Evolutionary conservation across 2,888 invertebrate species (phyloP), one percentile per base, ranked within the genome.

Genomic region (Piscicola geometra): DNA sequence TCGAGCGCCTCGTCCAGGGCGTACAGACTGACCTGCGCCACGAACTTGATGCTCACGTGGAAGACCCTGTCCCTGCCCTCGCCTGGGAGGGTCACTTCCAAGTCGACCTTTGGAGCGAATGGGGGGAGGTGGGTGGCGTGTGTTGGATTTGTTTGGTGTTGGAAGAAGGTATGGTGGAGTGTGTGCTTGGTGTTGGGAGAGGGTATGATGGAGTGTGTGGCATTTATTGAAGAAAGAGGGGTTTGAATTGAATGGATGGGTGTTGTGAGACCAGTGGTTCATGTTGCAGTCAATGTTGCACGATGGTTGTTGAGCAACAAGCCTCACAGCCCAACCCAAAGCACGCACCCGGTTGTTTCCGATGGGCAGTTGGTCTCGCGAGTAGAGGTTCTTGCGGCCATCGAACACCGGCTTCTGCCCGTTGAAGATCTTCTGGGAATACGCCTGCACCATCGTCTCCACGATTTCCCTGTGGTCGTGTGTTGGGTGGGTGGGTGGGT

Each of bases 11-110:
- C 98, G 87, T 99, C 98, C 80, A 99, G 88, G 79, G 94, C 94
- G 87, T 93, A 96, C 75, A 99, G 88, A 81, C 94, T 96, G 68
- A 95, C 94, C 88, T 98, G 96, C 74, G 95, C 94, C 81, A 96
- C 90, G 96, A 96, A 99, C 87, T 98, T 97, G 81, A 99, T 95
- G 77, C 93, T 92, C 75, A 99, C 98, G 82, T 96, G 90, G 86
- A 99, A 99, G 75, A 98, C 92, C 84, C 98, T 89, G 86, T 99
- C 98, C 85, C 97, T 95, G 75, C 98, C 98, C 88, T 99, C 99
- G 32, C 99, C 99, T 5, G 99, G 99, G 83, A 99, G 88, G 80
- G 96, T 98, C 52, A 99, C 88, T 79, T 87, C 87, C 60, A 88
- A 81, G 76, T 87, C 87, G 68, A 86, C 84, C 86, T 86, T 75